Evolutionary conservation across 2,888 invertebrate species (phyloP).

Genomic region (Parnassius smintheus): DNA sequence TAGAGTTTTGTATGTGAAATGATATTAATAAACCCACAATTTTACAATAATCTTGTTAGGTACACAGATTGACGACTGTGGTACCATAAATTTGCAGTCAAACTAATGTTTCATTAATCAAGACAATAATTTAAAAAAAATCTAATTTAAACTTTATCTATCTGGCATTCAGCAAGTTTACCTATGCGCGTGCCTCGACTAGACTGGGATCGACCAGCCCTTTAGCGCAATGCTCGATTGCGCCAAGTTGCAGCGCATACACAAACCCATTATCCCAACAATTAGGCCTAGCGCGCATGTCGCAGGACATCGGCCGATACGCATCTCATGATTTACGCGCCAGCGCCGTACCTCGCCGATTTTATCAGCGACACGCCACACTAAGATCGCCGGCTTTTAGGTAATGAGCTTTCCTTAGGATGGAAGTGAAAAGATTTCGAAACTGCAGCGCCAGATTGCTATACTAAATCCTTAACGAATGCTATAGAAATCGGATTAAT

Average conservation of each 20-base stretch:
- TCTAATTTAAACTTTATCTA: too few species aligned
- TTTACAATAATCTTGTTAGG: too few species aligned
- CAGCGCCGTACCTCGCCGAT: constrained; percentile 43
- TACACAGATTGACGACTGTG: too few species aligned
- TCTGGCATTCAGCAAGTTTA: too few species aligned
- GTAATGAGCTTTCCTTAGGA: constrained; percentile 51
- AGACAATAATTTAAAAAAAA: too few species aligned
- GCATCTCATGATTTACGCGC: constrained; percentile 67
- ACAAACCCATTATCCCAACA: constrained; percentile 40
- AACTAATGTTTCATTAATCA: too few species aligned
- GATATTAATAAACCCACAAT: too few species aligned
- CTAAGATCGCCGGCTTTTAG: constrained; percentile 40
- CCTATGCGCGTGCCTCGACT: too few species aligned
- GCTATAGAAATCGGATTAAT: too few species aligned
- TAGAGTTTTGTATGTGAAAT: too few species aligned
- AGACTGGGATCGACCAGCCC: not conserved
- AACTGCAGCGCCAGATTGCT: not conserved
- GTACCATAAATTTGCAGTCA: too few species aligned
- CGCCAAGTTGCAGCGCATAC: constrained; percentile 15
- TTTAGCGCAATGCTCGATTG: not conserved
- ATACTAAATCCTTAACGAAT: not conserved
- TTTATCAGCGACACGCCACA: constrained; percentile 45
- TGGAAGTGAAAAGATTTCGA: constrained; percentile 4
- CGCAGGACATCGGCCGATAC: constrained; percentile 54
- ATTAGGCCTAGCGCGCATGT: constrained; percentile 64